Evolutionary conservation across 2,888 invertebrate species (phyloP), one percentile per base, ranked within the genome.

Genomic region (Apodemia duryi): DNA sequence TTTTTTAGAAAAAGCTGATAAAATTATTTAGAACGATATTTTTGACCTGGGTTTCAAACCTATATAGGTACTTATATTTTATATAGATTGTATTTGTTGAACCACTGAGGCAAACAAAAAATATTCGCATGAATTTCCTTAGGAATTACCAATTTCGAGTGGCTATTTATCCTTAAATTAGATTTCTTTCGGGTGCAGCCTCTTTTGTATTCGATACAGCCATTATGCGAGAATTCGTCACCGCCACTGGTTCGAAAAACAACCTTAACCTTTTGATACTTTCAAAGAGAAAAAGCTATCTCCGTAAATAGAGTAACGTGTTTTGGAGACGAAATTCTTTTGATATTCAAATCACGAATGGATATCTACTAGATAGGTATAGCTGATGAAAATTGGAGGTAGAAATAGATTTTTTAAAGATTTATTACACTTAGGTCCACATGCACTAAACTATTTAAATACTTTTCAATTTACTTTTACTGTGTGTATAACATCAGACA

Each of bases 81-180:
- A 21, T 21, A 21, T 21, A 21, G 21, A 21, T 21, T 21, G 21
- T 21, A 21, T 21, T 21, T 11, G 0, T 11, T 43, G 3, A 11
- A 46, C 46, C 1, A 13, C 5, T 46, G 13, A 46, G 10, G 46
- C 46, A 13, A 46, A 11, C 13, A 46, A 46, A 46, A 29, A 43
- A 57, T 51, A 43, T 41, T 13, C 52, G 29, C 54, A 32, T 63
- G 29, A 29, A 32, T 63, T n/a, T 29, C 63, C 6, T 6, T 49
- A 61, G 32, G 60, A 60, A 61, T 66, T 35, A 63, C 54, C 61
- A 41, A 63, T 61, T 63, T 63, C 63, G 41, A 51, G 52, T 51
- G 69, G 73, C 70, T 68, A 74, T 77, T 77, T 75, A 72, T 73
- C 78, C 81, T 78, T 75, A 84, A 84, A 84, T 85, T 84, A 78